phyloP scores from a whole-genome alignment of 2,113 vertebrate species.

The Sciurus niger region DNA sequence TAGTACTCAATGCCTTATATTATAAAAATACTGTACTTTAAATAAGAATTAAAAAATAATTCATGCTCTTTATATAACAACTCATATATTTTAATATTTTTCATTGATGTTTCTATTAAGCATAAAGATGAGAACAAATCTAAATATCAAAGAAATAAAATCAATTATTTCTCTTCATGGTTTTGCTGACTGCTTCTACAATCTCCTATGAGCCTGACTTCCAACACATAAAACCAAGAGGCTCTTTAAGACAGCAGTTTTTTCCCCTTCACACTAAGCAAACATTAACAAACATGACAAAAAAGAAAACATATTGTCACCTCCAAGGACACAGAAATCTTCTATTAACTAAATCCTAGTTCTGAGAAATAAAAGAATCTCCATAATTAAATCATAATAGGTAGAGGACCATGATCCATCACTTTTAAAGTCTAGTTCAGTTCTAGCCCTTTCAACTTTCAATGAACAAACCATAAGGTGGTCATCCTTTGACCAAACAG shows the following conservation, averaged over 20 bases:
- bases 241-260: background rate
- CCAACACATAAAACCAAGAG: conserved; percentile 21
- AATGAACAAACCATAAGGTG: background rate
- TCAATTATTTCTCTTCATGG: background rate
- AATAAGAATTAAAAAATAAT: conserved; percentile 6
- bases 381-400: conserved; percentile 32
- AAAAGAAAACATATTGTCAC: background rate
- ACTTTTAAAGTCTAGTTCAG: background rate
- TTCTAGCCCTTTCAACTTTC: conserved; percentile 35
- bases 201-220: background rate
- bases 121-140: background rate
- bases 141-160: conserved; percentile 63
- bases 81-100: background rate
- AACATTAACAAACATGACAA: conserved; percentile 6
- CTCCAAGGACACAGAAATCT: background rate
- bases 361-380: conserved; percentile 22
- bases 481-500: background rate
- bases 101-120: background rate
- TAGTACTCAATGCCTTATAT: background rate
- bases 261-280: background rate
- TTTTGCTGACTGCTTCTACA: conserved; percentile 30
- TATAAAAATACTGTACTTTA: background rate
- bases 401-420: background rate
- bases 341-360: background rate
- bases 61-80: background rate